phyloP scores from a whole-genome alignment of 2,797 vertebrate genomes.

The Pantherophis vulpinus region DNA sequence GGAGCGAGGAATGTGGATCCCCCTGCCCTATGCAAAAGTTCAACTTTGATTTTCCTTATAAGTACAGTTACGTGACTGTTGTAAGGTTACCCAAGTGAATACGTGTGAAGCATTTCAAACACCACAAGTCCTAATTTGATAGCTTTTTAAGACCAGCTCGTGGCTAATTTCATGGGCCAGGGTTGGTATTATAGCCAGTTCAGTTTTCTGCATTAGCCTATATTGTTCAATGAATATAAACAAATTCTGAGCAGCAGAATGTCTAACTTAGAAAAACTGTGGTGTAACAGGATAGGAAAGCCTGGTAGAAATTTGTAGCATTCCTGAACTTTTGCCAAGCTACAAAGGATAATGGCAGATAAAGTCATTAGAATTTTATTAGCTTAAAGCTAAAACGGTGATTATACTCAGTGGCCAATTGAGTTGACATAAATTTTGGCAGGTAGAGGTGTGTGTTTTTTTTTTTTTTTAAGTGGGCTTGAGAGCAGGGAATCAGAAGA shows the following conservation, averaged over 20 bases:
- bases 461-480: background rate
- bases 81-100: background rate
- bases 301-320: conserved; percentile 42
- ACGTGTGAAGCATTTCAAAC: background rate
- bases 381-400: conserved; percentile 38
- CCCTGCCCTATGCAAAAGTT: background rate
- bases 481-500: background rate
- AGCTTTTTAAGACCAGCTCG: background rate
- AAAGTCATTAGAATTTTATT: conserved; percentile 57
- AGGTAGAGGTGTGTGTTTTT: background rate
- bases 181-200: background rate
- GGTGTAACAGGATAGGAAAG: conserved; percentile 6
- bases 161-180: background rate
- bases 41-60: background rate
- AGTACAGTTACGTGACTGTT: background rate
- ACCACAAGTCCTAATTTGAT: background rate
- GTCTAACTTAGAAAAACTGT: conserved; percentile 36
- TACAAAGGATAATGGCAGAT: conserved; percentile 41
- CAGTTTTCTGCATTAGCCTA: conserved; percentile 21
- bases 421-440: conserved; percentile 37
- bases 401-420: conserved; percentile 35
- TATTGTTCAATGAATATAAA: conserved; percentile 25
- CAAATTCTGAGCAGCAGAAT: background rate
- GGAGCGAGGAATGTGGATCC: background rate
- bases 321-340: conserved; percentile 50